Percentiles rank a stretch among this genome's conserved stretches.
Evolutionary conservation across 2,888 invertebrate genomes (phyloP).

Genomic region (Eristalis intricaria): DNA sequence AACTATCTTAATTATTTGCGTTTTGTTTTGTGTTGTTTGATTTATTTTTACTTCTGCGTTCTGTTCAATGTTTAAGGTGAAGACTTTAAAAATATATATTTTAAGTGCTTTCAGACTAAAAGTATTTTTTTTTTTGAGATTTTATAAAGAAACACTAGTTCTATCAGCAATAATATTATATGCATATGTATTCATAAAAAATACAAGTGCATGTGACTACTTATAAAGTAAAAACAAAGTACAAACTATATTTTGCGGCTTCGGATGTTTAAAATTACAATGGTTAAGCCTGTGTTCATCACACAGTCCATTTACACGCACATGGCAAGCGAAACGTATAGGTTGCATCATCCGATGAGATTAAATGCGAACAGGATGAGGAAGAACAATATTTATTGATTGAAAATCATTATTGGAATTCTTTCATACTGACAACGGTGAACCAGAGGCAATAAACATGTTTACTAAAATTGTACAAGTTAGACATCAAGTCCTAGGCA

Average conservation of each 20-base stretch:
- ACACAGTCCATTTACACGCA: neutral
- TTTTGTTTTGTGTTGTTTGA: neutral
- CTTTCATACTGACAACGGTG: no score
- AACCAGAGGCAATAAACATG: no score
- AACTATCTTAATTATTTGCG: neutral
- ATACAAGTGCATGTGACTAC: neutral
- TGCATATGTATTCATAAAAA: neutral
- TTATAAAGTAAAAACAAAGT: neutral
- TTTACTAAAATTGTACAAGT: no score
- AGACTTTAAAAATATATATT: constrained; percentile 14
- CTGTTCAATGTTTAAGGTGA: neutral
- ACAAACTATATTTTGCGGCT: neutral
- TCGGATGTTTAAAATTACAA: neutral
- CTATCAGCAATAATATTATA: neutral
- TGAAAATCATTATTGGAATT: no score
- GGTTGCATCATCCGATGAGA: neutral
- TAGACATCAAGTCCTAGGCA: no score
- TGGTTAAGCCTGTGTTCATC: neutral
- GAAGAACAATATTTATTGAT: no score
- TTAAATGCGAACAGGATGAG: no score
- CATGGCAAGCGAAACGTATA: neutral
- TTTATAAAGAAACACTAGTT: constrained; percentile 6
- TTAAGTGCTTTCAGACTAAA: constrained; percentile 17
- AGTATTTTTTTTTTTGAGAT: neutral
- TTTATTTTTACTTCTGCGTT: neutral